Evolutionary conservation across 2,113 vertebrate genomes (phyloP).

Genomic region (Patagioenas fasciata): DNA sequence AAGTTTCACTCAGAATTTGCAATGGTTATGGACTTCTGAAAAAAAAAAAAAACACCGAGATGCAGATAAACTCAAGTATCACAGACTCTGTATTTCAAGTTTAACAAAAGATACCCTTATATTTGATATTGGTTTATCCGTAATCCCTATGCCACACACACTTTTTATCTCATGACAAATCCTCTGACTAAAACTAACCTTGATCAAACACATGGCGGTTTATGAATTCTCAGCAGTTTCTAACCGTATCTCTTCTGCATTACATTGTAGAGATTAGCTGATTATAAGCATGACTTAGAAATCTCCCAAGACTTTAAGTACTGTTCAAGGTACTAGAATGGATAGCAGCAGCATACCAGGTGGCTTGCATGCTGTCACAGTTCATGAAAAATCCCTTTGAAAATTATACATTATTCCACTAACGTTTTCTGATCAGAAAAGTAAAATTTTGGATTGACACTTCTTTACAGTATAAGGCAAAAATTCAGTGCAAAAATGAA

Average conservation of each 20-base stretch:
- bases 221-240: slow-evolving; percentile 1
- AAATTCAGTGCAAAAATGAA: neutral
- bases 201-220: neutral
- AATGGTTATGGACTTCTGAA: neutral
- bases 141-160: neutral
- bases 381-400: slow-evolving; percentile 19
- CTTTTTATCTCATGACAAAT: neutral
- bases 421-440: slow-evolving; percentile 1
- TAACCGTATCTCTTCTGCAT: neutral
- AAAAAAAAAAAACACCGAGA: neutral
- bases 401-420: neutral
- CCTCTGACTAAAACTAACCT: neutral
- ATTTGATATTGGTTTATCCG: slow-evolving; percentile 13
- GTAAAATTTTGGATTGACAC: neutral
- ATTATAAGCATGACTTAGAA: neutral
- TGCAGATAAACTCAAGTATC: neutral
- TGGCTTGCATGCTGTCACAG: neutral
- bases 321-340: neutral
- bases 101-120: neutral
- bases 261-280: neutral
- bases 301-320: neutral
- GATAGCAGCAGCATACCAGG: neutral
- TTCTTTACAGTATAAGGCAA: neutral
- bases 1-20: neutral
- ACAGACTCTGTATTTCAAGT: neutral